Conservation (phyloP, 2,888 invertebrate species). For the Carabus problematicus region DNA sequence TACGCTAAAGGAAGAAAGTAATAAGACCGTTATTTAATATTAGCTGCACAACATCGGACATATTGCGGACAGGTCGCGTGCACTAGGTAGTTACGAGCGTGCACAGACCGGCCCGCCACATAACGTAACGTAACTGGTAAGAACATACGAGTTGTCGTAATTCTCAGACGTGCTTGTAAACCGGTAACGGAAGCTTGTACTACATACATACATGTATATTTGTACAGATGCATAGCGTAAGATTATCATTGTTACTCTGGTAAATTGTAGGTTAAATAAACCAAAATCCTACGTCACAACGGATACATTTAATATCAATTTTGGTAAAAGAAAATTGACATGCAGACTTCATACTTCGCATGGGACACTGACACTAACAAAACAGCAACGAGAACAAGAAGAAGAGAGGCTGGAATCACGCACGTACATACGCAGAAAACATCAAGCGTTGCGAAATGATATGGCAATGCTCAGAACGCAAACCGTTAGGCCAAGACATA, state of each 20-base stretch:
- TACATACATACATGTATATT: not conserved
- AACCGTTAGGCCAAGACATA: constrained; percentile 25
- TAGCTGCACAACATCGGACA: constrained; percentile 29
- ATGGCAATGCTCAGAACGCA: not conserved
- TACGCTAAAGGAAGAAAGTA: not conserved
- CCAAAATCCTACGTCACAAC: no score
- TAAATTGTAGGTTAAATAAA: no score
- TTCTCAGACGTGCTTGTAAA: constrained; percentile 5
- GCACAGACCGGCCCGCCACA: not conserved
- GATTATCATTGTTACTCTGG: no score
- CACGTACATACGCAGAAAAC: constrained; percentile 17
- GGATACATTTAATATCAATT: not conserved
- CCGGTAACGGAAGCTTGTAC: not conserved
- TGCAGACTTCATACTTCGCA: not conserved
- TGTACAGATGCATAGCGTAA: constrained; percentile 9
- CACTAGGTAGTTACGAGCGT: not conserved
- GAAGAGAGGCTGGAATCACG: not conserved
- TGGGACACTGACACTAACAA: not conserved
- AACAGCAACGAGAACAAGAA: constrained; percentile 11
- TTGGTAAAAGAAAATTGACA: constrained; percentile 5
- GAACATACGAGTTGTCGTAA: constrained; percentile 7
- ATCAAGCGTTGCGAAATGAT: not conserved
- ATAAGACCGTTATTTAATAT: constrained; percentile 30
- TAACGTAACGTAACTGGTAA: no score
- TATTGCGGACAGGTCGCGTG: constrained; percentile 19